Evolutionary conservation across 2,888 invertebrate species (phyloP).

Genomic region (Rhyacophila evoluta): DNA sequence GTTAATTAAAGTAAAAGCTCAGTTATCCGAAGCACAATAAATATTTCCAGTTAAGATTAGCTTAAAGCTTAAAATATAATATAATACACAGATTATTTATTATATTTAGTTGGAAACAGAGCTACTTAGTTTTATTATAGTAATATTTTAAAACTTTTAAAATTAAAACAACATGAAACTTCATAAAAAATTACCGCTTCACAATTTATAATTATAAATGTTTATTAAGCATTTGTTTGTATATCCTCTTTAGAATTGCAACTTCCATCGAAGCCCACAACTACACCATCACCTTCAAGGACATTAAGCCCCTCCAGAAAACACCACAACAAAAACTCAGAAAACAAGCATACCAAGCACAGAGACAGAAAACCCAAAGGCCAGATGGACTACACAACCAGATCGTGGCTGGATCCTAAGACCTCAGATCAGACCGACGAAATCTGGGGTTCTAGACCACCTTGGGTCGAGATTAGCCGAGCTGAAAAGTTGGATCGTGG

Average conservation of each 20-base stretch:
- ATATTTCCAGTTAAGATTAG: no score
- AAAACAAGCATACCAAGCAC: slow-evolving; percentile 39
- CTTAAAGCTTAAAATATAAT: no score
- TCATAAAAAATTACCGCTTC: no score
- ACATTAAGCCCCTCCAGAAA: slow-evolving; percentile 38
- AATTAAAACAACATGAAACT: no score
- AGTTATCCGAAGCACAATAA: no score
- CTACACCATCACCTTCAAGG: slow-evolving; percentile 31
- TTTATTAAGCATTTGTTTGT: no score
- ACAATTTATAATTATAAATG: no score
- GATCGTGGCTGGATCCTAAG: slow-evolving; percentile 51
- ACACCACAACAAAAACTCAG: slow-evolving; percentile 41
- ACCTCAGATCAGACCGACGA: slow-evolving; percentile 46
- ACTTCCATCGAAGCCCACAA: slow-evolving; percentile 43
- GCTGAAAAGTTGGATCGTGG: neutral
- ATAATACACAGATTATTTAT: no score
- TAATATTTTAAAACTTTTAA: no score
- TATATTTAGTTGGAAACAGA: no score
- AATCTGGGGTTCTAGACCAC: slow-evolving; percentile 38
- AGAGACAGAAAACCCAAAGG: slow-evolving; percentile 45
- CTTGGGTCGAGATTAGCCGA: slow-evolving; percentile 41
- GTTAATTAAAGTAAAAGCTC: no score
- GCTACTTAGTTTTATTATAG: no score
- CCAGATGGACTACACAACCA: slow-evolving; percentile 46
- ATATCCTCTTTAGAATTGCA: slow-evolving; percentile 50